Conservation (phyloP, 35 echinoderm and acorn worm genomes). For the Holothuria glaberrima region DNA sequence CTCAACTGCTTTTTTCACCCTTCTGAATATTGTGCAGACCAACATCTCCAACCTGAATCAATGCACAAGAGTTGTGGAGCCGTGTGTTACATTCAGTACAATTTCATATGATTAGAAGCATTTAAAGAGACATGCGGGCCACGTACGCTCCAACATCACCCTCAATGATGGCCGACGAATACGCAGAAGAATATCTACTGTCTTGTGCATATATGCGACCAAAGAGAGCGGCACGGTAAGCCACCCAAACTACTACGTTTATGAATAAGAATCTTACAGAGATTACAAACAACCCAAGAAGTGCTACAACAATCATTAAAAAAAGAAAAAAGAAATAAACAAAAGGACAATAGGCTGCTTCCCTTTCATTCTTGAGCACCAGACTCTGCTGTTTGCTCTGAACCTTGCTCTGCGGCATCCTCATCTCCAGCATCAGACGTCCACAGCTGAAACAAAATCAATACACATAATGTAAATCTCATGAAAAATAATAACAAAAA, state of each 20-base stretch:
- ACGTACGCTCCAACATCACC: too few species aligned
- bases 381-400: constrained; percentile 3
- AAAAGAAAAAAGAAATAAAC: not conserved
- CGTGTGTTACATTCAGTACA: too few species aligned
- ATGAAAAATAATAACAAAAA: constrained; percentile 6
- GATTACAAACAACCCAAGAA: constrained; percentile 50
- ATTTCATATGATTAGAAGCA: too few species aligned
- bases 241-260: constrained; percentile 8
- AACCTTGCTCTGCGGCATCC: constrained; percentile 17
- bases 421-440: constrained; percentile 71
- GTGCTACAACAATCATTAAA: constrained; percentile 54
- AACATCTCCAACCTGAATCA: too few species aligned
- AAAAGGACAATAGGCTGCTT: not conserved
- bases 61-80: too few species aligned
- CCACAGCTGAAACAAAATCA: constrained; percentile 75
- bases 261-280: not conserved
- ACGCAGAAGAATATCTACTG: too few species aligned
- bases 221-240: not conserved
- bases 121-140: too few species aligned
- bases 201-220: too few species aligned
- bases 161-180: too few species aligned
- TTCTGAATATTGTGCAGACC: too few species aligned
- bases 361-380: not conserved
- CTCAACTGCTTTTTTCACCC: too few species aligned
- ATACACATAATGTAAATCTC: not conserved